These are phyloP conservation scores for Nematopogon swammerdamellus DNA, from an alignment of 2,888 invertebrate genomes.

Conservation along the genomic window DNA sequence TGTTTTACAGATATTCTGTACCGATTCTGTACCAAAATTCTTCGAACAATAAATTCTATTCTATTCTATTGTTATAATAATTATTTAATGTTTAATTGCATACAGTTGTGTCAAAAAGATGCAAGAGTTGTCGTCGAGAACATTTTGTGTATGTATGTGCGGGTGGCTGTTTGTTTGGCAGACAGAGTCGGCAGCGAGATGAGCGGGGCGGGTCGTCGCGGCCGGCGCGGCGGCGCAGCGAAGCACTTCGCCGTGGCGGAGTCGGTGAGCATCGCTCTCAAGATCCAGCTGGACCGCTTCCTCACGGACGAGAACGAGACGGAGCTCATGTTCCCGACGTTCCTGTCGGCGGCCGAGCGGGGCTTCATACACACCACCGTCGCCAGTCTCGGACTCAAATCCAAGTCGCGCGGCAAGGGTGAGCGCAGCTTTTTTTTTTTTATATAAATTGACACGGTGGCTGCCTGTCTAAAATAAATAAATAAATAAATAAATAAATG, in stretches of 20 bases:
- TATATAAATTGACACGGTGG: no score
- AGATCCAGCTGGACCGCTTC: constrained; percentile 47
- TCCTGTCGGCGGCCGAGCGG: constrained; percentile 72
- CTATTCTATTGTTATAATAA: no score
- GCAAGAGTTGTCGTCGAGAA: no score
- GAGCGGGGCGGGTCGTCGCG: background rate
- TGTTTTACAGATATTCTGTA: no score
- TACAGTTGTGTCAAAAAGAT: no score
- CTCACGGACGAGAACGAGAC: constrained; percentile 44
- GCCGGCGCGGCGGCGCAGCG: background rate
- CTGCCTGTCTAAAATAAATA: no score
- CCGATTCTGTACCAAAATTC: no score
- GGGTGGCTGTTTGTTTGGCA: background rate
- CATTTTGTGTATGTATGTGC: no score
- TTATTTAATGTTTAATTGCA: no score
- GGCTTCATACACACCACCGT: constrained; percentile 76
- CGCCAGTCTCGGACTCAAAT: constrained; percentile 65
- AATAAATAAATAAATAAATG: no score
- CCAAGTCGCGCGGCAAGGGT: constrained; percentile 82
- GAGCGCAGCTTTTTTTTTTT: no score
- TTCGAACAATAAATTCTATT: no score
- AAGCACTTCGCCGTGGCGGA: constrained; percentile 48
- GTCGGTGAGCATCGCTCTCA: constrained; percentile 47
- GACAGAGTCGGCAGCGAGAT: background rate
- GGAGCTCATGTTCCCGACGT: constrained; percentile 64